These are phyloP conservation scores for Struthio camelus DNA, from an alignment of 2,113 vertebrate genomes.

Conservation along the genomic window DNA sequence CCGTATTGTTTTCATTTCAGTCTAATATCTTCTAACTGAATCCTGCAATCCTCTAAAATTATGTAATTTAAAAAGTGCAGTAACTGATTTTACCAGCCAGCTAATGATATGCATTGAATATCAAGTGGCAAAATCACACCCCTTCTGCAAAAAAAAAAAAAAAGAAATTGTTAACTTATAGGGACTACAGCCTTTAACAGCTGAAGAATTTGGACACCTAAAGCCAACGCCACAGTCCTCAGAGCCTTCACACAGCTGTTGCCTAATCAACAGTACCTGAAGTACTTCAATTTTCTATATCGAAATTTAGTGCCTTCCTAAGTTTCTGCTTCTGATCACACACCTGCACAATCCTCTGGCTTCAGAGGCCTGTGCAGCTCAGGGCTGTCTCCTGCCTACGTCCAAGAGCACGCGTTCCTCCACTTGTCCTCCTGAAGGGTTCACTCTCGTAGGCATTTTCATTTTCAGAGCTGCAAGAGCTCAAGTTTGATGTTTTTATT, in stretches of 20 bases:
- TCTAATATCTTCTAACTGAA: neutral
- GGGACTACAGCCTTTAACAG: neutral
- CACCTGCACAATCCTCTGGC: neutral
- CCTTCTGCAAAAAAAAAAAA: neutral
- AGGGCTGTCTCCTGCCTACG: neutral
- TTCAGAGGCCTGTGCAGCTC: neutral
- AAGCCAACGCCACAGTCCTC: neutral
- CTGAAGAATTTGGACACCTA: neutral
- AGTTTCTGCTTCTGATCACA: neutral
- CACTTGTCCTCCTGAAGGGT: neutral
- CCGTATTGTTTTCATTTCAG: neutral
- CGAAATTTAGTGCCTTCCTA: neutral
- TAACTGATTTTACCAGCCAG: neutral
- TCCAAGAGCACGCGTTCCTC: neutral
- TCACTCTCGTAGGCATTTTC: neutral
- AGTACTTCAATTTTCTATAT: neutral
- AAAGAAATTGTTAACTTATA: neutral
- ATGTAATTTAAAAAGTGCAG: neutral
- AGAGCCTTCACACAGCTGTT: neutral
- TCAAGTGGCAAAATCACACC: neutral
- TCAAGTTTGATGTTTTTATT: neutral
- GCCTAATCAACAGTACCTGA: neutral
- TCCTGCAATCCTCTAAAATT: neutral
- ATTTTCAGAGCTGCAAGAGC: neutral
- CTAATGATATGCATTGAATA: neutral